A percentile compares a stretch with the other conserved stretches of the same genome.
Conservation (phyloP, 2,113 vertebrate genomes). For the Apeltes quadracus region DNA sequence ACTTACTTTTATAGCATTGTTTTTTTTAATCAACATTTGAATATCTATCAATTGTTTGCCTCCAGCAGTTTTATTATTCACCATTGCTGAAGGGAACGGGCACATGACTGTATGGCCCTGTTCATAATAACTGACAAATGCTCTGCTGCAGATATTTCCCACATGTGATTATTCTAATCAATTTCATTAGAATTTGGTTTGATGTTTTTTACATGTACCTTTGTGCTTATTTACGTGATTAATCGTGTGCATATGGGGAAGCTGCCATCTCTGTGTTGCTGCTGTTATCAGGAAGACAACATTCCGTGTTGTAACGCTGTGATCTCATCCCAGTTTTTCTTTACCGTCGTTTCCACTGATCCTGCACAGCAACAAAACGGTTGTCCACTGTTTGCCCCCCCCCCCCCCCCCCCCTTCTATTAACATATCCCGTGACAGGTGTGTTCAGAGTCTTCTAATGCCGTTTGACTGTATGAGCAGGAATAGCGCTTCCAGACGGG, state of each 20-base stretch:
- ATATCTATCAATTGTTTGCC: conserved; percentile 1
- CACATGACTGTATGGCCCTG: neutral
- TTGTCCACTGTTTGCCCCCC: conserved; percentile 26
- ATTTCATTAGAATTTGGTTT: conserved; percentile 3
- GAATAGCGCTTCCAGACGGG: conserved; percentile 50
- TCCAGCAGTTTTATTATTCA: neutral
- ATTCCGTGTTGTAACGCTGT: conserved; percentile 5
- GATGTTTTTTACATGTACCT: neutral
- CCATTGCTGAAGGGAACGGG: neutral
- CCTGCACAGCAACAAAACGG: conserved; percentile 34
- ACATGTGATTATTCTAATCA: conserved; percentile 18
- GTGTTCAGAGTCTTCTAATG: conserved; percentile 43
- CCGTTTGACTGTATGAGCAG: conserved; percentile 37
- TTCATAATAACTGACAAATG: conserved; percentile 9
- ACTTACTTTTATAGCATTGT: neutral
- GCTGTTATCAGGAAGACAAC: conserved; percentile 15
- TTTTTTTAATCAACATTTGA: neutral
- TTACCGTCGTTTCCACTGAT: conserved; percentile 20
- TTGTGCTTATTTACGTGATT: conserved; percentile 14
- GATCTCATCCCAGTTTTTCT: conserved; percentile 28
- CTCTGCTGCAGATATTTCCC: conserved; percentile 9
- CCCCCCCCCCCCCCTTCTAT: conserved; percentile 27
- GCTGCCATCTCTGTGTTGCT: conserved; percentile 20
- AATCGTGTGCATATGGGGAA: neutral
- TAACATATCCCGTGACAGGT: conserved; percentile 56